Evolutionary conservation across 2,888 invertebrate species (phyloP), one percentile per base, ranked within the genome.

Genomic region (Icerya purchasi): DNA sequence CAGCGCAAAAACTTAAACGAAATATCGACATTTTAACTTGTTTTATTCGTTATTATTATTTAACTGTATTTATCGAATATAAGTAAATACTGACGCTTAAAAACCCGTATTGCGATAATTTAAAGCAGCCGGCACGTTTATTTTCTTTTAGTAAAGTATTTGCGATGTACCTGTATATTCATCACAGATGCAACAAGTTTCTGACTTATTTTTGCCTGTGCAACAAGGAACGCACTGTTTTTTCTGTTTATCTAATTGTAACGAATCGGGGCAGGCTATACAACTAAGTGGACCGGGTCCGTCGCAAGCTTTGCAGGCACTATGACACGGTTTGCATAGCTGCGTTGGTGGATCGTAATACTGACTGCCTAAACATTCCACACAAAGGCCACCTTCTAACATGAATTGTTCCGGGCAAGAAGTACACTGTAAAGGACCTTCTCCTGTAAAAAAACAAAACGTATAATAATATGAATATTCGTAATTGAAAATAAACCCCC

Each of bases 161-260:
- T n/a, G n/a, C n/a, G 36, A 8, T 36, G 14, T 69, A 82, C 83
- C 82, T 60, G 79, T 81, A 61, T 80, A 79, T 24, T 78, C 77
- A 67, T 83, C 79, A 69, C 84, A 84, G 65, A 78, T 78, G 67
- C 84, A 84, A 67, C 84, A 84, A 10, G 76, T 73, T 5, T 76
- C 73, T 59, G 73, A 72, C 64, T 69, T 70, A 53, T 72, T 72
- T 57, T 75, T 76, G 55, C 78, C 77, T 1, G 78, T 72, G 68
- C 85, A 86, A 66, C 85, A 85, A 25, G 81, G 79, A 66, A 84
- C 83, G 68, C 85, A 86, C 69, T 83, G 83, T 67, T 82, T 83
- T 72, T 83, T 84, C 64, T 82, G 72, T 66, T 82, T 79, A 68
- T 84, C 82, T 63, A 83, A 70, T 67, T 79, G 78, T 51, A 82